Evolutionary conservation across 2,888 invertebrate genomes (phyloP), one percentile per base, ranked within the genome.

Genomic region (Caenorhabditis wallacei): DNA sequence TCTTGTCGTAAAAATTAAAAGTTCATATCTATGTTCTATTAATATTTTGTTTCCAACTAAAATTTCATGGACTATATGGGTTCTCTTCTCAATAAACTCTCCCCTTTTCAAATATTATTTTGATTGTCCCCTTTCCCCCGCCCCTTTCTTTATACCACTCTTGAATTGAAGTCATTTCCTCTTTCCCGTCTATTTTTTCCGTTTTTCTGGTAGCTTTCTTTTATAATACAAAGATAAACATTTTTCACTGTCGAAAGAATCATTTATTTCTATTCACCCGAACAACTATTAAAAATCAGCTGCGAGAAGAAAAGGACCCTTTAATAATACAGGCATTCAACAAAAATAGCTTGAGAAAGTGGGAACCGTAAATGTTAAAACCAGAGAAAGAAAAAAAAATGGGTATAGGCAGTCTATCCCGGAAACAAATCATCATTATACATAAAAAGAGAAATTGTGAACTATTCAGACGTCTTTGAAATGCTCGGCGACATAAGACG

Each of bases 1-100:
- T 80, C 68, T 74, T 74, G 66, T 80, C 72, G 61, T 72, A 72
- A 66, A 22, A 22, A 68, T 40, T 68, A 46, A 7, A 35, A 66
- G 71, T 80, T 74, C 63, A 81, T 81, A 76, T 66, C 75, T 66
- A 70, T 40, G 2, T 81, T 64, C 30, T 48, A 40, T 61, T 37
- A 13, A 40, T 61, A 56, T 30, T 35, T 56, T 46, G 56, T 68
- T 37, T 1, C 10, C 13, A 40, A 16, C 37, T 64, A 57, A 63
- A 51, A 43, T 63, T 70, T 70, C 75, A 64, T 69, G 59, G 70
- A 68, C 80, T 80, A 74, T 66, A 66, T 80, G 80, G 80, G 80
- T 80, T 74, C 59, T 68, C n/a, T 76, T 68, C 59, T 59, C 20
- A 76, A 57, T 68, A 53, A 61, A 61, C 61, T 61, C 61, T 51